These are phyloP conservation scores for Galbula dea DNA, from an alignment of 2,113 vertebrate species.

Conservation along the genomic window DNA sequence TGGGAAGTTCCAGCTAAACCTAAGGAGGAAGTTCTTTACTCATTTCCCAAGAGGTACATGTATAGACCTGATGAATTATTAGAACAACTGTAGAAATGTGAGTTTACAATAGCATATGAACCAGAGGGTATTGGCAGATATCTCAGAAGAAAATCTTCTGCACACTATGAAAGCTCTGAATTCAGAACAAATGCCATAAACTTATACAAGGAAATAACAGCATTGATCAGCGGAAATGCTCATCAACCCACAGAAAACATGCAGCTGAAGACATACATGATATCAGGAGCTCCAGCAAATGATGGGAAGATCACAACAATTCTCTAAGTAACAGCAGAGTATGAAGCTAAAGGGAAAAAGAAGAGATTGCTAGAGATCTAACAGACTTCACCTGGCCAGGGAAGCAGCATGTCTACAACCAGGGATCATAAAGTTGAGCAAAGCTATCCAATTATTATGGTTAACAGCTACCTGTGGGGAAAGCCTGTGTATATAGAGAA, in stretches of 20 bases:
- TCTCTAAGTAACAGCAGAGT: not conserved
- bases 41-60: not conserved
- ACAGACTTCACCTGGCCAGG: not conserved
- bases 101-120: not conserved
- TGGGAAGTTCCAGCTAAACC: no score
- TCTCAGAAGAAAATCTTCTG: not conserved
- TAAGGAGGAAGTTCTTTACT: no score
- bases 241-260: not conserved
- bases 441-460: not conserved
- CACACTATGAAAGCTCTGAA: not conserved
- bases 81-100: not conserved
- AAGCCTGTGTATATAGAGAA: not conserved
- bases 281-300: not conserved
- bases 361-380: not conserved
- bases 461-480: not conserved
- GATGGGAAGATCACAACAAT: not conserved
- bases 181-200: not conserved
- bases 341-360: not conserved
- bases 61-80: not conserved
- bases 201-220: not conserved
- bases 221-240: not conserved
- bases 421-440: not conserved
- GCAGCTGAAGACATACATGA: not conserved
- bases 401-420: not conserved
- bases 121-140: not conserved